Evolutionary conservation across 2,797 vertebrate species (phyloP), one percentile per base, ranked within the genome.

Genomic region (Dendrocincla fuliginosa): DNA sequence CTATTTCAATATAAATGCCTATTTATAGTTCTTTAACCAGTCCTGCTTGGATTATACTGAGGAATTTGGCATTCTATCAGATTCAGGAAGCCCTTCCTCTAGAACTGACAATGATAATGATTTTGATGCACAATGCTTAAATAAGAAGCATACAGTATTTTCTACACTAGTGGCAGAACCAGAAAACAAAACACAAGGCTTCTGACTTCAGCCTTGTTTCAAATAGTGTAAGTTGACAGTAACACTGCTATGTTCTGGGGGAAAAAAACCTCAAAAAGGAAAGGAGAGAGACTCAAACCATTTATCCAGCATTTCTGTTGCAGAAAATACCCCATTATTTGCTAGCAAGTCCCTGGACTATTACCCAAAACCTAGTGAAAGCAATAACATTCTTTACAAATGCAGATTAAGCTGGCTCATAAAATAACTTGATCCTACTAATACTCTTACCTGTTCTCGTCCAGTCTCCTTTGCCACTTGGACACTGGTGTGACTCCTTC

Each of bases 391-490:
- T 55, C 30, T 76, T 73, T 53, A 35, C 5, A 68, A 78, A 81
- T 55, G 5, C 18, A 74, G 64, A 69, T 59, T 35, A 17, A 56
- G 10, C 8, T 42, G 25, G 9, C 14, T 92, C 12, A 69, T 82
- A 80, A 85, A 93, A 78, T 19, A 55, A 33, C 8, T 46, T 76
- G 44, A 47, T 84, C n/a, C n/a, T 60, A 71, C 25, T 56, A 57
- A 44, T 78, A 65, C 13, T 39, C 52, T 97, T 98, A 99, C 99
- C 99, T 99, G 97, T 98, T 93, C 52, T 98, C 92, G 9, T 96
- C 87, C 46, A 98, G 92, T 94, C 97, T 98, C 73, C 87, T 97
- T 39, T 92, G 85, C 99, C 99, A 99, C 46, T n/a, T 96, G 41
- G 97, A 98, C 13, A 82, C 61, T 57, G 47, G 19, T 39, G 41